Evolutionary conservation across 2,888 invertebrate species (phyloP).

Genomic region (Atherix ibis): DNA sequence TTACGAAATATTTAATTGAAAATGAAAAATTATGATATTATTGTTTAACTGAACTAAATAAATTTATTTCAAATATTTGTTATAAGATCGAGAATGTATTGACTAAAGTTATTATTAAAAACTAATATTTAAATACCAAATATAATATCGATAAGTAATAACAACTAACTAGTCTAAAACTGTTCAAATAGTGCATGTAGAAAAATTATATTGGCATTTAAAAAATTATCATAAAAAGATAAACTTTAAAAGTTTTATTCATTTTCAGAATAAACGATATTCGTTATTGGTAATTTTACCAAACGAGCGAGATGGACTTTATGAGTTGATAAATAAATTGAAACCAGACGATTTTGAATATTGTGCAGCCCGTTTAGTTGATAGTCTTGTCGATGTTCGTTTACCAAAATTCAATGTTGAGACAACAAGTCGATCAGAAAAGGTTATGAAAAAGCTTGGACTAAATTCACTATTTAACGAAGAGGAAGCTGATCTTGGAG

Average conservation of each 20-base stretch:
- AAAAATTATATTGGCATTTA: too few relatives aligned
- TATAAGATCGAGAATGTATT: too few relatives aligned
- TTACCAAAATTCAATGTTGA: conserved; percentile 47
- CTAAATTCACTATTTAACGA: conserved; percentile 42
- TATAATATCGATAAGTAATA: too few relatives aligned
- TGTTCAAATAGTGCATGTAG: too few relatives aligned
- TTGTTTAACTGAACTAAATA: too few relatives aligned
- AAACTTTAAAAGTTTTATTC: conserved; percentile 1
- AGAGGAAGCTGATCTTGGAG: conserved; percentile 39
- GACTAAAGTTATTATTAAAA: too few relatives aligned
- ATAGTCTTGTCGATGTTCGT: conserved; percentile 34
- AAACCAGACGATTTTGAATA: conserved; percentile 29
- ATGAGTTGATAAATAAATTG: conserved; percentile 38
- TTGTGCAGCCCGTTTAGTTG: conserved; percentile 13
- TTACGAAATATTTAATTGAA: too few relatives aligned
- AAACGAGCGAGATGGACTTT: conserved; percentile 40
- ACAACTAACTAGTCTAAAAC: too few relatives aligned
- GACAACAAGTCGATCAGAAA: conserved; percentile 45
- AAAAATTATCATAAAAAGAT: too few relatives aligned
- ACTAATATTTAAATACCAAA: too few relatives aligned
- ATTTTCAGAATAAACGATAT: conserved; percentile 41
- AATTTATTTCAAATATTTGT: too few relatives aligned
- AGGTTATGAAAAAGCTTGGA: conserved; percentile 41
- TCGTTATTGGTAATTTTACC: conserved; percentile 42
- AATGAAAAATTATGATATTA: too few relatives aligned